phyloP scores from a whole-genome alignment of 2,113 vertebrate species.

The Thinocorus orbignyianus region DNA sequence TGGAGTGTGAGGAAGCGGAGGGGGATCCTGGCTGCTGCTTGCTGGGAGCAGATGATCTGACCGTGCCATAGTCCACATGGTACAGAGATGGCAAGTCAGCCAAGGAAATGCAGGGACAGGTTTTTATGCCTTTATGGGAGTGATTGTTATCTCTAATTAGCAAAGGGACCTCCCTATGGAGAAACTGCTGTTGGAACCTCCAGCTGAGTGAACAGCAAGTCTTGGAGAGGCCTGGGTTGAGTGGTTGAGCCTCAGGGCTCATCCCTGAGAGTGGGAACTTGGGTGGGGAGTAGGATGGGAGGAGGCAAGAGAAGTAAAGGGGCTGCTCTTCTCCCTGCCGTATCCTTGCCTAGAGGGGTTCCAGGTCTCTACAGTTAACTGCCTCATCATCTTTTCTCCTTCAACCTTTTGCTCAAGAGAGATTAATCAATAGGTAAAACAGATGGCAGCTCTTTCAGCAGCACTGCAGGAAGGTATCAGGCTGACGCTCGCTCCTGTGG shows the following conservation, averaged over 20 bases:
- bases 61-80: rapidly evolving
- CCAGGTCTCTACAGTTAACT: not conserved
- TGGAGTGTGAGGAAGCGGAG: not conserved
- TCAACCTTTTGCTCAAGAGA: not conserved
- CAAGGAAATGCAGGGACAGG: not conserved
- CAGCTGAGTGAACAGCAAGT: not conserved
- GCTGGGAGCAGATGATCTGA: not conserved
- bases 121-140: not conserved
- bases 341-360: not conserved
- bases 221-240: not conserved
- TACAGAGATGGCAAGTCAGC: not conserved
- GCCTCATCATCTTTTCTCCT: not conserved
- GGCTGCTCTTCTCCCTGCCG: not conserved
- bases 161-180: not conserved
- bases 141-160: not conserved
- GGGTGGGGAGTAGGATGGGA: not conserved
- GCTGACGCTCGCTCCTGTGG: not conserved
- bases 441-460: not conserved
- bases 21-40: not conserved
- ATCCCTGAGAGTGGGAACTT: no score
- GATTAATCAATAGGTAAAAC: not conserved
- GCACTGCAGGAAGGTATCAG: not conserved
- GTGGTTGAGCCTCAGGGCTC: not conserved
- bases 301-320: not conserved
- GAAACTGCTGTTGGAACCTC: not conserved